Conservation (phyloP, 2,113 vertebrate genomes). For the Saimiri boliviensis region DNA sequence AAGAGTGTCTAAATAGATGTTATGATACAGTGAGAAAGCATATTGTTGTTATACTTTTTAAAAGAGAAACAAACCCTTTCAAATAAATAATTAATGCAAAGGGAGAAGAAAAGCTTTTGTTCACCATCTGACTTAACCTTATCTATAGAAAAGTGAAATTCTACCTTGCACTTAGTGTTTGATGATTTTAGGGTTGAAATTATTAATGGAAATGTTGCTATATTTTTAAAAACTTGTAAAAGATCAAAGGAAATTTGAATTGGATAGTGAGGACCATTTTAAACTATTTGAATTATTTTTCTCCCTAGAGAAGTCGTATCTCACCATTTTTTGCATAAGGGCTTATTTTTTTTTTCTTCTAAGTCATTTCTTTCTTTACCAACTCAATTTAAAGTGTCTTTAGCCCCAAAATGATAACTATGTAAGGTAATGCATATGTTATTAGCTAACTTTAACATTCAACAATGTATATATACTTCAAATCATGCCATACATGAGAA, state of each 20-base stretch:
- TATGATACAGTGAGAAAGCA: background rate
- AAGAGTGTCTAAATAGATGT: background rate
- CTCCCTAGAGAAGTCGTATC: background rate
- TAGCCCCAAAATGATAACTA: background rate
- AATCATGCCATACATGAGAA: background rate
- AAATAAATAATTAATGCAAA: constrained; percentile 19
- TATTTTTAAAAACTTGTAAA: background rate
- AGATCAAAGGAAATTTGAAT: background rate
- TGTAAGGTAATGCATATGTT: background rate
- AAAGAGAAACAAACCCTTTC: background rate
- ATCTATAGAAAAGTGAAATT: background rate
- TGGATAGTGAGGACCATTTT: background rate
- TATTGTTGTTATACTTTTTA: background rate
- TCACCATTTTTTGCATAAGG: constrained; percentile 14
- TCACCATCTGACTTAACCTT: background rate
- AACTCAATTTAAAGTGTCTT: background rate
- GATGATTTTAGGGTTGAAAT: background rate
- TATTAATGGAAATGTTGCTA: background rate
- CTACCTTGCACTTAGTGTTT: background rate
- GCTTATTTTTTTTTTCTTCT: background rate
- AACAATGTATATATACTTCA: background rate
- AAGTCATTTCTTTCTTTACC: background rate
- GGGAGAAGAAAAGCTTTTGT: background rate
- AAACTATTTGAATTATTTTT: background rate
- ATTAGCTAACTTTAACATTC: background rate